Evolutionary conservation across 2,888 invertebrate genomes (phyloP), one percentile per base, ranked within the genome.

Genomic region (Drosophila rubida): DNA sequence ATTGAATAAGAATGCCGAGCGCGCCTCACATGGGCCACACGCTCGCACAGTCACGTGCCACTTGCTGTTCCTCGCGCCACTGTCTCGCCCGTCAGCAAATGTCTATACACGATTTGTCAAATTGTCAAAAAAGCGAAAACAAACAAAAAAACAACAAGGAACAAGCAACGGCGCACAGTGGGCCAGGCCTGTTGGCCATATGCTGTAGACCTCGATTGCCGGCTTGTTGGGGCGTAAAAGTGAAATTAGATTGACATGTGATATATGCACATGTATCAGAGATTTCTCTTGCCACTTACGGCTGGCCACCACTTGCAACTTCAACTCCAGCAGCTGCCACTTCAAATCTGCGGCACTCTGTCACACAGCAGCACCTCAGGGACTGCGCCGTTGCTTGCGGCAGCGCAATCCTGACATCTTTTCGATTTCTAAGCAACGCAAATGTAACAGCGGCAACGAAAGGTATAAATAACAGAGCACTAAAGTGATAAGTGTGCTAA

Each of bases 201-300:
- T 68, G 72, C 72, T 57, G 72, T 75, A 67, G 61, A 67, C 66
- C 65, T 60, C 73, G 59, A 49, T 61, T 64, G 50, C 48, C 30
- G 66, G 69, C 58, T 62, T 84, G 76, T 62, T 89, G 64, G 80
- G 79, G 87, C 80, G 73, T 75, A 80, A 80, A 80, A 89, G 85
- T 82, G 77, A 88, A 88, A 88, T 88, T 87, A 89, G 83, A 88
- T 88, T 88, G 88, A 86, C 78, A 86, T 78, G 78, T 86, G 84
- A 87, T 88, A 88, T 75, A 84, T 82, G 75, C 49, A 53, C 54
- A 53, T 63, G 30, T 51, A 51, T 60, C 57, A 65, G 66, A 79
- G 71, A 61, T 60, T 66, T 48, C 57, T 32, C 41, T 42, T 58
- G 30, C 53, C 57, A 48, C 44, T 58, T 32, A 42, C 35, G 22